Evolutionary conservation across 2,888 invertebrate genomes (phyloP).

Genomic region (Spilarctia lutea): DNA sequence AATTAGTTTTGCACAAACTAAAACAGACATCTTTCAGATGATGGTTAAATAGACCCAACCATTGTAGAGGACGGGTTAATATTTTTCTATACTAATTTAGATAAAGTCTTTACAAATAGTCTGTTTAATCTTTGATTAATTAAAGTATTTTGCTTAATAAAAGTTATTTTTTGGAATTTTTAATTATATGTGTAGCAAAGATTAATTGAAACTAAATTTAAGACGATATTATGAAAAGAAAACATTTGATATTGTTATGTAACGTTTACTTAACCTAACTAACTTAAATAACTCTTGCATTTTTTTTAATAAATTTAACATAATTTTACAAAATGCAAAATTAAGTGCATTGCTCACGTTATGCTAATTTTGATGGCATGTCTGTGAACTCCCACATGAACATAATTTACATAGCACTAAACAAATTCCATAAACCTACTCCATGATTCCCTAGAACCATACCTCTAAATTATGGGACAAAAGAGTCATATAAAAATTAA

Average conservation of each 20-base stretch:
- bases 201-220: too few species aligned
- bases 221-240: too few species aligned
- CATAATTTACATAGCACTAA: neutral
- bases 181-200: neutral
- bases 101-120: neutral
- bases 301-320: neutral
- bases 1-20: slow-evolving; percentile 82
- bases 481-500: neutral
- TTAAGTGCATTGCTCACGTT: neutral
- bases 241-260: too few species aligned
- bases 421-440: neutral
- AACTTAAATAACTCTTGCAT: too few species aligned
- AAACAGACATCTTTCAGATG: slow-evolving; percentile 67
- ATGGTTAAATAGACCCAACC: slow-evolving; percentile 34
- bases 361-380: neutral
- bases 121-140: neutral
- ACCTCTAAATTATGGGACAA: neutral
- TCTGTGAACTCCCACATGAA: neutral
- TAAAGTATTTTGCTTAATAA: neutral
- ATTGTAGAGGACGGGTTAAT: slow-evolving; percentile 29
- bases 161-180: neutral
- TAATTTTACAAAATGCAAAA: neutral
- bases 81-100: slow-evolving; percentile 1
- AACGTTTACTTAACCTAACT: too few species aligned
- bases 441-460: neutral